phyloP scores from a whole-genome alignment of 2,113 vertebrate species.

The Stegostoma tigrinum region DNA sequence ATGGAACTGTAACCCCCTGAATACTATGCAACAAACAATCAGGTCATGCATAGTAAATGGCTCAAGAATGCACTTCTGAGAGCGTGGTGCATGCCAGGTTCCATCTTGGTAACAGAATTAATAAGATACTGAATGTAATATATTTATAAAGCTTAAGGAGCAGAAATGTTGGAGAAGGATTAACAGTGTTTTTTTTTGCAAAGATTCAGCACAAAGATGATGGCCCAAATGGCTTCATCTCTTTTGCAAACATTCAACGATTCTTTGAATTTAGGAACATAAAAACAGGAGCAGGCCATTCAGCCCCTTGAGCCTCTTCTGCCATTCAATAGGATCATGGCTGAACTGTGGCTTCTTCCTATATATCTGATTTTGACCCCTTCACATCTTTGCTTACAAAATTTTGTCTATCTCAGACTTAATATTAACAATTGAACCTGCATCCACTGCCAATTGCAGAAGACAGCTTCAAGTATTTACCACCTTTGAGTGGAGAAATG shows the following conservation, averaged over 20 bases:
- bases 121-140: neutral
- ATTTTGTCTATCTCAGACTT: too few species aligned
- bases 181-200: neutral
- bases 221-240: neutral
- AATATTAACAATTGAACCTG: too few species aligned
- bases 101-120: neutral
- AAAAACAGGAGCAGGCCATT: too few species aligned
- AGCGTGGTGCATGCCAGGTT: neutral
- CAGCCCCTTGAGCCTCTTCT: too few species aligned
- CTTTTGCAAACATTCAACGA: neutral
- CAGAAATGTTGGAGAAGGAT: neutral
- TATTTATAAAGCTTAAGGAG: neutral
- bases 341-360: too few species aligned
- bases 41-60: neutral
- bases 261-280: neutral
- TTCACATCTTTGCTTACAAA: too few species aligned
- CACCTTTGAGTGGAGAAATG: too few species aligned
- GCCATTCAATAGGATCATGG: too few species aligned
- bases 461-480: too few species aligned
- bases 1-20: neutral
- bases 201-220: neutral
- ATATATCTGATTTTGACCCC: too few species aligned
- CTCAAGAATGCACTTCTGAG: neutral
- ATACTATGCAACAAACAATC: neutral
- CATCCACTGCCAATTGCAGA: too few species aligned